A percentile compares a stretch with the other conserved stretches of the same genome.
Evolutionary conservation across 2,797 vertebrate genomes (phyloP).

Genomic region (Hapalemur alaotrensis): DNA sequence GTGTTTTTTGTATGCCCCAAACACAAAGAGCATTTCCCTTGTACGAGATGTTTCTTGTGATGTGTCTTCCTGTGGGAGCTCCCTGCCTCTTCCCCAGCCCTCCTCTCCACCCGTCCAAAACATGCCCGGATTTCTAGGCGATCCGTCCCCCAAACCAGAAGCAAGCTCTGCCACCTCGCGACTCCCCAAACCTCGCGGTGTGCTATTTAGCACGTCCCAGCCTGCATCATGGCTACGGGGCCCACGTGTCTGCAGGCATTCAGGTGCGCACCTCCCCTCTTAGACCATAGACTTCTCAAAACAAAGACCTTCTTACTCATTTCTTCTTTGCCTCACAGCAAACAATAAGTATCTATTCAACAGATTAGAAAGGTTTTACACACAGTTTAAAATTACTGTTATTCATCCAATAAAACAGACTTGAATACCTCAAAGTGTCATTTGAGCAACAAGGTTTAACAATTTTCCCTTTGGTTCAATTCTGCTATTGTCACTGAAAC

Average conservation of each 20-base stretch:
- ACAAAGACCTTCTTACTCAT: neutral
- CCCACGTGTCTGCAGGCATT: rapidly evolving
- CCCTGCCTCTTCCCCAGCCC: too few relatives aligned
- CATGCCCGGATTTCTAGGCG: neutral
- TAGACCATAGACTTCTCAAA: neutral
- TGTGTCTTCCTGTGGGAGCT: neutral
- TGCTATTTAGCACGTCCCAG: neutral
- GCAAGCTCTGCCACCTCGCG: neutral
- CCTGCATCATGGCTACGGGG: rapidly evolving
- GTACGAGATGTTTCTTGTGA: neutral
- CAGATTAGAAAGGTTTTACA: neutral
- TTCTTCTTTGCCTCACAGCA: neutral
- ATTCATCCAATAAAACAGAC: neutral
- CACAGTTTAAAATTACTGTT: neutral
- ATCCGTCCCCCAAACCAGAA: neutral
- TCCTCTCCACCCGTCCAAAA: neutral
- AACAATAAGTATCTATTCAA: neutral
- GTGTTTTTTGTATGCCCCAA: neutral
- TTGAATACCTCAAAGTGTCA: neutral
- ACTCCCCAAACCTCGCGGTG: neutral
- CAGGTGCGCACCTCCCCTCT: neutral
- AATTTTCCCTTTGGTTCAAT: neutral
- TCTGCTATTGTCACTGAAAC: conserved; percentile 21
- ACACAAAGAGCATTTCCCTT: neutral
- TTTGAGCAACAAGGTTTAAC: neutral